Evolutionary conservation across 1,140 invertebrate species (phyloP).

Genomic region (Phenacoccus solenopsis): DNA sequence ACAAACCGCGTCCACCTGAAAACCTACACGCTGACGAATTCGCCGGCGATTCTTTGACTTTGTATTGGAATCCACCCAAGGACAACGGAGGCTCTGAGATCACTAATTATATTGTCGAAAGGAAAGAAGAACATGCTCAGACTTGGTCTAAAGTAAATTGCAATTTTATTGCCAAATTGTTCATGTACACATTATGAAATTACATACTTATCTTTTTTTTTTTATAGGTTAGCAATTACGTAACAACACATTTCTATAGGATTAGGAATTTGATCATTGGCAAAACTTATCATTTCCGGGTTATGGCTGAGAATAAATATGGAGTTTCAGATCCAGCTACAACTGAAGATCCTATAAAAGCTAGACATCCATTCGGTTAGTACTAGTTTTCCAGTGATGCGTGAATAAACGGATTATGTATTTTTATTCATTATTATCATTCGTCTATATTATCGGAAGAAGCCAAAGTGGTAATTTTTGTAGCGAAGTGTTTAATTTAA

Average conservation of each 20-base stretch:
- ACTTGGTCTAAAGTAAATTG: slow-evolving; percentile 65
- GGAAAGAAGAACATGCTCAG: slow-evolving; percentile 63
- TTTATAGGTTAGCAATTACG: slow-evolving; percentile 67
- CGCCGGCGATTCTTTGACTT: slow-evolving; percentile 82
- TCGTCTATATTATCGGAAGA: too few relatives aligned
- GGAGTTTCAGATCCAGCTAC: slow-evolving; percentile 84
- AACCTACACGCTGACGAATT: slow-evolving; percentile 85
- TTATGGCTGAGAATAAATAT: slow-evolving; percentile 94
- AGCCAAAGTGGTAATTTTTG: too few relatives aligned
- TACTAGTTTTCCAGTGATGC: background rate
- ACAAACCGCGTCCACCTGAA: slow-evolving; percentile 74
- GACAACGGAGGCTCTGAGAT: slow-evolving; percentile 91
- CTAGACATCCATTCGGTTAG: slow-evolving; percentile 85
- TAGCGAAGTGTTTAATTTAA: too few relatives aligned
- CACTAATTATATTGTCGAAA: slow-evolving; percentile 95
- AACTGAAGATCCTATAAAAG: slow-evolving; percentile 76
- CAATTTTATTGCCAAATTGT: background rate
- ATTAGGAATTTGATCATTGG: slow-evolving; percentile 85
- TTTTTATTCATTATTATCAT: too few relatives aligned
- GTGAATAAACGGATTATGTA: too few relatives aligned
- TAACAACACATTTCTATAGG: slow-evolving; percentile 72
- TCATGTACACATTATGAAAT: background rate
- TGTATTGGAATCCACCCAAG: slow-evolving; percentile 92
- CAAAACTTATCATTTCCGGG: slow-evolving; percentile 90
- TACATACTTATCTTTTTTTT: slow-evolving; percentile 6